Evolutionary conservation across 2,797 vertebrate species (phyloP), one percentile per base, ranked within the genome.

Genomic region (Enteromius paludinosus): DNA sequence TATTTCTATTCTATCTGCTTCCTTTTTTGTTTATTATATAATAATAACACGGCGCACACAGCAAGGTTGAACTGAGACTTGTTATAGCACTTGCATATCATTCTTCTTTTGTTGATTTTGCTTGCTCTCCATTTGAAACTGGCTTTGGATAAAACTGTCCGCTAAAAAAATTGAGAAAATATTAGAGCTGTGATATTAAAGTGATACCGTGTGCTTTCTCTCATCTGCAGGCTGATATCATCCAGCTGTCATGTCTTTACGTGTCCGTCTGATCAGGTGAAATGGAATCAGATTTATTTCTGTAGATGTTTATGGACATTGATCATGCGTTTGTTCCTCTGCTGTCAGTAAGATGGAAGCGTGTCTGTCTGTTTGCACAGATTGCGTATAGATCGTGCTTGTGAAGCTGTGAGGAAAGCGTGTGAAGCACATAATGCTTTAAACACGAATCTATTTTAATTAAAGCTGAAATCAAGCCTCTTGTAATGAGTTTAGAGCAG

Each of bases 391-490:
- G 86, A 87, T 85, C 49, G 59, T 3, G 12, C 25, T 69, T 25
- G 30, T 28, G 41, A 43, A 62, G 30, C 25, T 68, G 11, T 47
- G 68, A 86, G 72, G 43, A 70, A 35, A 78, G 65, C 75, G 18
- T 64, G n/a, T 17, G 80, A 14, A 28, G 77, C 52, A 79, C 74
- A 83, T 76, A 83, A 79, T 78, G 82, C 76, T 78, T 79, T 79
- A 5, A 87, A 87, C 73, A 87, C 78, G 47, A 91, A 93, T 93
- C 92, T 85, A 93, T 93, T 93, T 90, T 86, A 93, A 93, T 94
- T 93, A 92, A 83, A 85, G 82, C 82, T 86, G 70, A 80, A 88
- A 87, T 91, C 89, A 85, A 84, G 87, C 84, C 84, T 64, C 66
- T 66, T 79, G 83, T 90, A 90, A 91, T 90, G 86, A 74, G 89